Evolutionary conservation across 2,113 vertebrate genomes (phyloP).

Genomic region (Oceanites oceanicus): DNA sequence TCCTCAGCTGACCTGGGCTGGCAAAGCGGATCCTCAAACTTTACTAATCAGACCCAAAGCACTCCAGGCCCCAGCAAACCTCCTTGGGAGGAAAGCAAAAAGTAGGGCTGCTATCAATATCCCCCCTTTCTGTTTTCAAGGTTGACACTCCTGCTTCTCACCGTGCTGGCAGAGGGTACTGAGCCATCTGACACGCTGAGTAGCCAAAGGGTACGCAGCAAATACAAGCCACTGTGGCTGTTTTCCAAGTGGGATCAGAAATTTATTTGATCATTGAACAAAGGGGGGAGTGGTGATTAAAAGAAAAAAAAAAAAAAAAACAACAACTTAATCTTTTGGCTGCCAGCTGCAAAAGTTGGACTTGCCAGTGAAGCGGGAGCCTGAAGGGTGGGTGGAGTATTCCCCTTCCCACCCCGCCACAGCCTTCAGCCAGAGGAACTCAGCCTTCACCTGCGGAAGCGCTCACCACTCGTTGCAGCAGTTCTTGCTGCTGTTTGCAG

Average conservation of each 20-base stretch:
- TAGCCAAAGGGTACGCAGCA: not conserved
- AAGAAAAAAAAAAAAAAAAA: not conserved
- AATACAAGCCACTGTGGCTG: not conserved
- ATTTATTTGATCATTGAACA: not conserved
- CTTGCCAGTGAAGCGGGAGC: not conserved
- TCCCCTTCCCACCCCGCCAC: not conserved
- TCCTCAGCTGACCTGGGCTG: not conserved
- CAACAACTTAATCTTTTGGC: not conserved
- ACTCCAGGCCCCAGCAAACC: not conserved
- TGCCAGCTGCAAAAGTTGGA: not conserved
- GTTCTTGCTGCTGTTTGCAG: not conserved
- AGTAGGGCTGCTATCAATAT: not conserved
- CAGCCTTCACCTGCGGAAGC: not conserved
- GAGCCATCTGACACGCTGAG: not conserved
- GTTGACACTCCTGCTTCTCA: not conserved
- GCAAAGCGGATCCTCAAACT: not conserved
- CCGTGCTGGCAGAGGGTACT: fast-evolving
- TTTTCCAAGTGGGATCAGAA: not conserved
- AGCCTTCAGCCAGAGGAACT: not conserved
- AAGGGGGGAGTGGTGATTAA: no score
- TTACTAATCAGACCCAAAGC: not conserved
- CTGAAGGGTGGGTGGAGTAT: not conserved
- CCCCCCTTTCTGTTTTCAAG: not conserved
- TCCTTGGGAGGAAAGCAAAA: not conserved
- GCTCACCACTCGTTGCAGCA: not conserved